phyloP scores from a whole-genome alignment of 2,113 vertebrate genomes.

The Hippocampus comes region DNA sequence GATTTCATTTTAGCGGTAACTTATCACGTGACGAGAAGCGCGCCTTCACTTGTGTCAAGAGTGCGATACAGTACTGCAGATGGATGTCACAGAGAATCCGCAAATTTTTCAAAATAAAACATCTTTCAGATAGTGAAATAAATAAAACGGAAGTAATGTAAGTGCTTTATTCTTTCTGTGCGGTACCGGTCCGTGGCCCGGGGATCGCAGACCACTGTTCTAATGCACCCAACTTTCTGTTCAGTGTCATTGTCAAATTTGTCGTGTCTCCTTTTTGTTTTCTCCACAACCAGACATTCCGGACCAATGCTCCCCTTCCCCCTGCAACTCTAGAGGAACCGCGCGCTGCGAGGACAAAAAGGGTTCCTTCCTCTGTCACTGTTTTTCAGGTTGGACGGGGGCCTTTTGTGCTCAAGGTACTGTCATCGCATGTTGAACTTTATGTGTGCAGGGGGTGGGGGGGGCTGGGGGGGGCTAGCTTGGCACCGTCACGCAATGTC shows the following conservation, averaged over 20 bases:
- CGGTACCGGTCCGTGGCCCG: too few relatives aligned
- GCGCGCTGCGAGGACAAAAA: slow-evolving; percentile 85
- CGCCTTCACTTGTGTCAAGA: too few relatives aligned
- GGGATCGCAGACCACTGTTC: neutral
- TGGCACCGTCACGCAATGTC: slow-evolving; percentile 24
- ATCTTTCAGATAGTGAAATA: too few relatives aligned
- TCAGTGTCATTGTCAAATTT: slow-evolving; percentile 20
- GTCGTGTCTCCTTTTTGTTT: slow-evolving; percentile 9
- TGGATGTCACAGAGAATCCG: too few relatives aligned
- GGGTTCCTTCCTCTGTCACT: slow-evolving; percentile 87
- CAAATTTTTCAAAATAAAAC: too few relatives aligned
- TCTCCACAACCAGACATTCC: slow-evolving; percentile 81
- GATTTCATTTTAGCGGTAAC: too few relatives aligned
- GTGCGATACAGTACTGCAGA: too few relatives aligned
- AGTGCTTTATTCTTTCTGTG: too few relatives aligned
- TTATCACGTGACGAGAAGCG: too few relatives aligned
- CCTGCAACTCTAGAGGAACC: slow-evolving; percentile 79
- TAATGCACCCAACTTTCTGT: slow-evolving; percentile 35
- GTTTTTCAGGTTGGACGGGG: slow-evolving; percentile 86
- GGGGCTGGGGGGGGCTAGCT: slow-evolving; percentile 14
- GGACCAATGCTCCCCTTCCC: slow-evolving; percentile 88
- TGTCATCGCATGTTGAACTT: slow-evolving; percentile 6
- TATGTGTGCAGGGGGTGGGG: neutral
- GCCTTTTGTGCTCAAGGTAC: slow-evolving; percentile 83
- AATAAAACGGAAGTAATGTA: too few relatives aligned